phyloP scores from a whole-genome alignment of 2,888 invertebrate species.

The Andrena haemorrhoa region DNA sequence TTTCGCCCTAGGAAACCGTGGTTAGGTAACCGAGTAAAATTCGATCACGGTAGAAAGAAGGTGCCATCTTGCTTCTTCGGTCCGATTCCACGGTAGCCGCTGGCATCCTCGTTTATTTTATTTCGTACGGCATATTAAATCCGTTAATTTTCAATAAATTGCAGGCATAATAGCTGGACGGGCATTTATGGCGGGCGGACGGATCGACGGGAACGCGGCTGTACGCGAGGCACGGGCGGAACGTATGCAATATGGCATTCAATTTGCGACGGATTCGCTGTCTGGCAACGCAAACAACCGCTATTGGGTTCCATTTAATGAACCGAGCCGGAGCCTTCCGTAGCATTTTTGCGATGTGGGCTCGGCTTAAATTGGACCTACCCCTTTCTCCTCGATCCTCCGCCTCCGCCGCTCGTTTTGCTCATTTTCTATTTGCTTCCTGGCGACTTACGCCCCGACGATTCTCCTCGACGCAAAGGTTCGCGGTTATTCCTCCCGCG shows the following conservation, averaged over 20 bases:
- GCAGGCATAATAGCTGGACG: conserved; percentile 75
- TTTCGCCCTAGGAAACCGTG: neutral
- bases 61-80: too few species aligned
- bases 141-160: conserved; percentile 57
- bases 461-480: conserved; percentile 33
- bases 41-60: neutral
- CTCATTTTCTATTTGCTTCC: conserved; percentile 72
- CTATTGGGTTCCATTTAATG: conserved; percentile 83
- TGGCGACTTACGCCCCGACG: conserved; percentile 70
- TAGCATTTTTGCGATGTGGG: conserved; percentile 80
- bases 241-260: conserved; percentile 81
- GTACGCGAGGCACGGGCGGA: conserved; percentile 62
- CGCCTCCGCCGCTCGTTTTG: conserved; percentile 39
- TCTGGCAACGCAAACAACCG: conserved; percentile 82
- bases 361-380: conserved; percentile 80
- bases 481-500: conserved; percentile 11
- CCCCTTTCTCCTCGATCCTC: conserved; percentile 50
- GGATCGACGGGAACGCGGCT: conserved; percentile 70
- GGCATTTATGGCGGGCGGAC: conserved; percentile 79
- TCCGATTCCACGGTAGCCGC: neutral
- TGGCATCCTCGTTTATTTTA: neutral
- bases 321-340: conserved; percentile 79
- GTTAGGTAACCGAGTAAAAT: too few species aligned
- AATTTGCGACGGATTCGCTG: conserved; percentile 80
- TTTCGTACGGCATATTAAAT: conserved; percentile 34